A percentile compares a stretch with the other conserved stretches of the same genome.
phyloP scores from a whole-genome alignment of 2,797 vertebrate genomes.

The Lagorchestes hirsutus region DNA sequence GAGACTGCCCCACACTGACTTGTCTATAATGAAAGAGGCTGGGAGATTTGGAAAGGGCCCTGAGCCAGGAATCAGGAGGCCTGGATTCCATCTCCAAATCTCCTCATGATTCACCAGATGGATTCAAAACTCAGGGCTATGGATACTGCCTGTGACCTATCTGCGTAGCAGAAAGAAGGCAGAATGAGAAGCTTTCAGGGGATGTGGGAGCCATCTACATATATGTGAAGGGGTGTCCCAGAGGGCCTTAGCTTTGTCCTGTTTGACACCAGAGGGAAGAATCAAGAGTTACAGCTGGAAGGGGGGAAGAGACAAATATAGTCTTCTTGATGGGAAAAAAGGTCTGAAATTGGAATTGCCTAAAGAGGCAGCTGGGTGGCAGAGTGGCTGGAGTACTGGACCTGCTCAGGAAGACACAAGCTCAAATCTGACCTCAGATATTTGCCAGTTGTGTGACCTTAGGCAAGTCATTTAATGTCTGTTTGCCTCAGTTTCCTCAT shows the following conservation, averaged over 20 bases:
- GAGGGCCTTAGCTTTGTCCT: too few relatives aligned
- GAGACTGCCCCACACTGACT: not conserved
- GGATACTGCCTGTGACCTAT: too few relatives aligned
- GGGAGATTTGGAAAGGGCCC: not conserved
- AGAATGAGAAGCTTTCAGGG: too few relatives aligned
- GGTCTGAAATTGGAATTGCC: not conserved
- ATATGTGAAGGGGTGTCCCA: too few relatives aligned
- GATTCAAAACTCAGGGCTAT: too few relatives aligned
- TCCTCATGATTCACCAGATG: too few relatives aligned
- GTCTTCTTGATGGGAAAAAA: not conserved
- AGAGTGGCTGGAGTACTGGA: fast-evolving
- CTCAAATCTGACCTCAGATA: not conserved
- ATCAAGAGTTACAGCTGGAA: not conserved
- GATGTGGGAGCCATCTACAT: too few relatives aligned
- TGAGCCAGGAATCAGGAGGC: not conserved
- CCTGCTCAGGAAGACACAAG: not conserved
- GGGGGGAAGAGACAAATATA: not conserved
- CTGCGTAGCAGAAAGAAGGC: too few relatives aligned
- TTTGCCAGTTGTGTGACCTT: not conserved
- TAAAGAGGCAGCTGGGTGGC: not conserved
- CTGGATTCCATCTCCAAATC: not conserved
- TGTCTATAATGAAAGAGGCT: too few relatives aligned
- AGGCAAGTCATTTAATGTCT: not conserved
- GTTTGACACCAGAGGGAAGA: not conserved
- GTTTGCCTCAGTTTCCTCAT: not conserved